Base-by-base conservation (phyloP, 2,888 invertebrate species). In the Nephrotoma flavescens region DNA sequence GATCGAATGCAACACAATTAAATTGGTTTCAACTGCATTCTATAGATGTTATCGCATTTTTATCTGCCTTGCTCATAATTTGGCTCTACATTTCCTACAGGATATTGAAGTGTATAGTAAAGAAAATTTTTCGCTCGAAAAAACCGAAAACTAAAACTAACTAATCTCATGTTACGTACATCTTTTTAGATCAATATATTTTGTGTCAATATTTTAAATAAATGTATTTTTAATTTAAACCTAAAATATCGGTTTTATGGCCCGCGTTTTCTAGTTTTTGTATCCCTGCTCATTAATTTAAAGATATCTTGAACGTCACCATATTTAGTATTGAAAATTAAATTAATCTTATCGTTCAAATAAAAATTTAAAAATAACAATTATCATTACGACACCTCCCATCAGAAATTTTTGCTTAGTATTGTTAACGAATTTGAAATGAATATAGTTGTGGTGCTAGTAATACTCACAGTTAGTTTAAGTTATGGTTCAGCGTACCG, bases 21-120 rank as follows among this genome's bases (percentile, higher is more conserved):
- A 91, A 89, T 87, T 92, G 92, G 92, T 57, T 91, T 5, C 91
- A 89, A 0, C 91, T 90, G 87, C 90, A 88, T 45, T 92, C 92
- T 91, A 11, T 92, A 19, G 93, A 93, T 88, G 90, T 93, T 4
- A 84, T 84, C n/a, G 84, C 15, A 42, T 84, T 84, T 84, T 42
- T 84, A 9, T 9, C 31, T 2, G 71, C 31, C 12, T 19, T 71
- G 7, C 31, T 71, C 2, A 9, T 71, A 4, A 31, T 71, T 19
- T 71, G 71, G 71, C 31, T 31, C 1, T 71, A 71, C 31, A 2
- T 71, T 6, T 71, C 71, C 4, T 71, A 71, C 71, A 19, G 31
- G 9, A 71, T 71, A 31, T 71, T 71, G 31, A 71, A 71, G 31
- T 71, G 7, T 31, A 4, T 71, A 9, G 9, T 31, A 3, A 31